Evolutionary conservation across 2,113 vertebrate species (phyloP), one percentile per base, ranked within the genome.

Genomic region (Proterorhinus semilunaris): DNA sequence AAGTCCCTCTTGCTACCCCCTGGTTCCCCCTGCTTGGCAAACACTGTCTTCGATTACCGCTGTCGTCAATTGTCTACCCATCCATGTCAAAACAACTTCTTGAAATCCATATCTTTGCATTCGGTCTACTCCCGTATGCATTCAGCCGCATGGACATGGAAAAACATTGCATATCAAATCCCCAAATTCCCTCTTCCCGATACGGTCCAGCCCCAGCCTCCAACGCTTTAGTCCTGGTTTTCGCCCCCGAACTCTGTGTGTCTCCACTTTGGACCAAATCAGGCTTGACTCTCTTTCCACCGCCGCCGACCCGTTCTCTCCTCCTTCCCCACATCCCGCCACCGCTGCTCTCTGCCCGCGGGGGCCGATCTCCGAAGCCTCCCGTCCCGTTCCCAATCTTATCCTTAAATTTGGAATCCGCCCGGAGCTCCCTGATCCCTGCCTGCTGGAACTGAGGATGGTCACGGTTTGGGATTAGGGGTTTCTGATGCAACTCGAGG

Each of bases 401-500:
- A 86, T 88, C 82, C 88, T 71, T 71, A 88, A 88, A 89, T 88
- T 88, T 46, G 43, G 84, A 86, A 86, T 86, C 80, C 58, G 84
- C 85, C 85, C 21, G 65, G 59, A 84, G 88, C 87, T 5, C 54
- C 76, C 78, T 86, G 77, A 84, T 87, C 85, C 85, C 78, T 66
- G 75, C 78, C 84, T 86, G 78, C 83, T 85, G 83, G 81, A 87
- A 80, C 83, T 83, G 83, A 85, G 83, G 82, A 71, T 63, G 65
- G 88, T 90, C 87, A 87, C 87, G 84, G 88, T 91, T 71, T 76
- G 68, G 80, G 83, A 88, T 88, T 80, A 86, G 75, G 88, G 84
- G 83, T 81, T 87, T 84, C 75, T 85, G 85, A 85, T 86, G 85
- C 83, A 78, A 69, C 80, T 80, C 69, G 10, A 62, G 68, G 75